Percentiles rank a stretch among this genome's conserved stretches.
Evolutionary conservation across 2,113 vertebrate genomes (phyloP).

Genomic region (Etheostoma spectabile): DNA sequence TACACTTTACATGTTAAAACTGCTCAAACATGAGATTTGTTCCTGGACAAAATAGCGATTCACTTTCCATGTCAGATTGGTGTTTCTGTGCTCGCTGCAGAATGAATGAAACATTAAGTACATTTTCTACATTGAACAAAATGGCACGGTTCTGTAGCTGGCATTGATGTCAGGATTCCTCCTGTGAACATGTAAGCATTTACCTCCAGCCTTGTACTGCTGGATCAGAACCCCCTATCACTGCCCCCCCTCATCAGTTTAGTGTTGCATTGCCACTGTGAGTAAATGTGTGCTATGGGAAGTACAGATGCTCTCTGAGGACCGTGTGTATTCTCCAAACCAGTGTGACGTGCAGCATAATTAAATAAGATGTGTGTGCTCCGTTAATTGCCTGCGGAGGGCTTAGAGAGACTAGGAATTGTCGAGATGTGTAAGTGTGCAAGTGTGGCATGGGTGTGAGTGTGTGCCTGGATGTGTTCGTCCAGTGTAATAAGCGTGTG

Average conservation of each 20-base stretch:
- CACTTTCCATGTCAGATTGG: slow-evolving; percentile 23
- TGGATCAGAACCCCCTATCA: not conserved
- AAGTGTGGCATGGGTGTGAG: slow-evolving; percentile 5
- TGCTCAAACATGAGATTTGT: slow-evolving; percentile 9
- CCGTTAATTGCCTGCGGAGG: slow-evolving; percentile 75
- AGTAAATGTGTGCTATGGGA: slow-evolving; percentile 50
- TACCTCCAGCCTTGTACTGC: slow-evolving; percentile 14
- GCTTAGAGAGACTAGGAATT: slow-evolving; percentile 37
- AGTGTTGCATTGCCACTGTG: slow-evolving; percentile 21
- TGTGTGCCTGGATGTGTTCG: slow-evolving; percentile 28
- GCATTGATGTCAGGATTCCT: slow-evolving; percentile 1
- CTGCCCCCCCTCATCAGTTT: slow-evolving; percentile 27
- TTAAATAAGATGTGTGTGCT: slow-evolving; percentile 71
- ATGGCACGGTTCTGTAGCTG: not conserved
- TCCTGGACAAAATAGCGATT: slow-evolving; percentile 23
- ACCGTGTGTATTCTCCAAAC: slow-evolving; percentile 57
- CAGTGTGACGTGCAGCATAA: slow-evolving; percentile 64
- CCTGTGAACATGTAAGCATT: slow-evolving; percentile 22
- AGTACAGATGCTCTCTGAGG: slow-evolving; percentile 41
- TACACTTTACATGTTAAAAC: not conserved
- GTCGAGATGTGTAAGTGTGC: slow-evolving; percentile 8
- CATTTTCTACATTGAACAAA: slow-evolving; percentile 43
- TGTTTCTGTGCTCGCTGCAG: slow-evolving; percentile 20
- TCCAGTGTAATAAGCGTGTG: slow-evolving; percentile 61
- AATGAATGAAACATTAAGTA: slow-evolving; percentile 21